Percentiles rank a stretch among this genome's conserved stretches.
Evolutionary conservation across 2,888 invertebrate species (phyloP).

Genomic region (Phortica magna): DNA sequence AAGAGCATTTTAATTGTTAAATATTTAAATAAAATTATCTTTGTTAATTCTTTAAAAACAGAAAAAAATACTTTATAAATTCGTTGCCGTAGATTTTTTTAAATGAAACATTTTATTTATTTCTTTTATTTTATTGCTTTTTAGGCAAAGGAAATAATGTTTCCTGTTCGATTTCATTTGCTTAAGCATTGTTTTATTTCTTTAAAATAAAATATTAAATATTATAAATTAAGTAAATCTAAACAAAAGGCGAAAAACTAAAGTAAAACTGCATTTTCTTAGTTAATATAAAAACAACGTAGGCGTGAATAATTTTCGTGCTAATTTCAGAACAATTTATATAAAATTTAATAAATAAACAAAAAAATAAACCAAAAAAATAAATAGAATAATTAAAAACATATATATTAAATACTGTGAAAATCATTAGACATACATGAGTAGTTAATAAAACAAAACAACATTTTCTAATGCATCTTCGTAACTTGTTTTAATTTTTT

Average conservation of each 20-base stretch:
- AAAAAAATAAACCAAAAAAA: not conserved
- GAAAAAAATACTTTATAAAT: not conserved
- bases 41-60: not conserved
- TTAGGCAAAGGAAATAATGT: not conserved
- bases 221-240: not conserved
- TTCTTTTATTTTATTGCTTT: not conserved
- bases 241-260: not conserved
- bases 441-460: slow-evolving; percentile 23
- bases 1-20: slow-evolving; percentile 23
- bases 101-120: not conserved
- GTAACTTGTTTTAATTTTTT: not conserved
- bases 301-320: not conserved
- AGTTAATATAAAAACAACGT: slow-evolving; percentile 4
- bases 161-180: not conserved
- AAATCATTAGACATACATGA: slow-evolving; percentile 6
- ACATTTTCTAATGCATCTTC: slow-evolving; percentile 29
- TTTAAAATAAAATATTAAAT: not conserved
- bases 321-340: not conserved
- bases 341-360: not conserved
- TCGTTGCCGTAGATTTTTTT: not conserved
- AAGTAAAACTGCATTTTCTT: slow-evolving; percentile 18
- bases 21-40: slow-evolving; percentile 17
- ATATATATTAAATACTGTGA: not conserved
- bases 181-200: not conserved
- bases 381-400: not conserved